Conservation (phyloP, 2,888 invertebrate species). For the Eustalomyia histrio region DNA sequence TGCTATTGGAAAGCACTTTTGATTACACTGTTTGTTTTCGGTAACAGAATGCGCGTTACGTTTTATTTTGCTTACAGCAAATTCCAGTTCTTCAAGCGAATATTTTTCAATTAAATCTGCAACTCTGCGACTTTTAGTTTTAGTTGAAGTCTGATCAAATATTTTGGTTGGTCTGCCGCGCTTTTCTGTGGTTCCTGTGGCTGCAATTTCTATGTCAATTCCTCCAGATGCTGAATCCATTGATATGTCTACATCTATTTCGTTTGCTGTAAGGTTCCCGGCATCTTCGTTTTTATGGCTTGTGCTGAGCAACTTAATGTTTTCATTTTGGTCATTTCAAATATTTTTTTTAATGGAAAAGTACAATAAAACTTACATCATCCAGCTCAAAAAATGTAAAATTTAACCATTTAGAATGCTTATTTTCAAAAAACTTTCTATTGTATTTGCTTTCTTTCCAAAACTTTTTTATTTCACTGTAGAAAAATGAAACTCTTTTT, state of each 20-base stretch:
- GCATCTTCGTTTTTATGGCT: too few relatives aligned
- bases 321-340: too few relatives aligned
- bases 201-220: conserved; percentile 8
- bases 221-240: conserved; percentile 5
- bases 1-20: conserved; percentile 3
- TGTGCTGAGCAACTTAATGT: too few relatives aligned
- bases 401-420: too few relatives aligned
- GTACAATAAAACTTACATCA: too few relatives aligned
- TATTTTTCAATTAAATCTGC: conserved; percentile 7
- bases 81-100: conserved; percentile 1
- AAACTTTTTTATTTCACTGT: too few relatives aligned
- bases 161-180: conserved; percentile 4
- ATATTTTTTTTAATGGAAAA: too few relatives aligned
- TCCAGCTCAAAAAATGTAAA: too few relatives aligned
- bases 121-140: background rate
- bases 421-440: too few relatives aligned
- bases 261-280: background rate
- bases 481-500: too few relatives aligned
- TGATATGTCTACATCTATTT: conserved; percentile 5
- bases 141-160: background rate
- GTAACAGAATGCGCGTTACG: background rate
- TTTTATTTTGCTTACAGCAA: background rate
- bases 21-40: background rate
- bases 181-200: conserved; percentile 5
- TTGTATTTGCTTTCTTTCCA: too few relatives aligned